Percentiles rank a stretch among this genome's conserved stretches.
phyloP scores from a whole-genome alignment of 2,888 invertebrate genomes.

The Idaea straminata region DNA sequence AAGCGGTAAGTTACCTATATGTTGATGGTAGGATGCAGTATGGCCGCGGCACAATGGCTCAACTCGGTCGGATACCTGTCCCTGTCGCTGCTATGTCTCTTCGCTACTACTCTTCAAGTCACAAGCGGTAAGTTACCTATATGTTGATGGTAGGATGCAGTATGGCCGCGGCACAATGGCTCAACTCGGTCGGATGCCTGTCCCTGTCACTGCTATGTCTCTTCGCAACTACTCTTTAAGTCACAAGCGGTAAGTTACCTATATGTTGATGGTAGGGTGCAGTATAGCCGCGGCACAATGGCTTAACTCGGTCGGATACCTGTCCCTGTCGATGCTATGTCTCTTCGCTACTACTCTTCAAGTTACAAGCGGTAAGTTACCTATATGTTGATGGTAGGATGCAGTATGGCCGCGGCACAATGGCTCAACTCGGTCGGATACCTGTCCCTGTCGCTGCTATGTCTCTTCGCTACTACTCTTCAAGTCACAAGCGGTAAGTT shows the following conservation, averaged over 20 bases:
- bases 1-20: too few species aligned
- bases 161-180: slow-evolving; percentile 92
- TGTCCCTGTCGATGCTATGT: slow-evolving; percentile 86
- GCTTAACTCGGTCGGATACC: slow-evolving; percentile 87
- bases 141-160: too few species aligned
- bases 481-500: too few species aligned
- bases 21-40: too few species aligned
- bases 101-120: too few species aligned
- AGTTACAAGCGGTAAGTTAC: too few species aligned
- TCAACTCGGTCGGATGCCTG: slow-evolving; percentile 85
- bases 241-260: too few species aligned
- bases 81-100: too few species aligned
- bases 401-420: slow-evolving; percentile 92
- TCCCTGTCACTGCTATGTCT: slow-evolving; percentile 87
- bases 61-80: too few species aligned
- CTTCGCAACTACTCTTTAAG: slow-evolving; percentile 31
- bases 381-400: slow-evolving; percentile 74
- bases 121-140: too few species aligned
- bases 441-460: slow-evolving; percentile 85
- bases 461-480: slow-evolving; percentile 83
- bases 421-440: slow-evolving; percentile 89
- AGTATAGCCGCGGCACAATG: slow-evolving; percentile 92
- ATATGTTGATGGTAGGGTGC: slow-evolving; percentile 33
- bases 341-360: slow-evolving; percentile 82
- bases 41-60: slow-evolving; percentile 92